These are phyloP conservation scores for Epinephelus coioides DNA, from an alignment of 2,797 vertebrate species.

Conservation along the genomic window DNA sequence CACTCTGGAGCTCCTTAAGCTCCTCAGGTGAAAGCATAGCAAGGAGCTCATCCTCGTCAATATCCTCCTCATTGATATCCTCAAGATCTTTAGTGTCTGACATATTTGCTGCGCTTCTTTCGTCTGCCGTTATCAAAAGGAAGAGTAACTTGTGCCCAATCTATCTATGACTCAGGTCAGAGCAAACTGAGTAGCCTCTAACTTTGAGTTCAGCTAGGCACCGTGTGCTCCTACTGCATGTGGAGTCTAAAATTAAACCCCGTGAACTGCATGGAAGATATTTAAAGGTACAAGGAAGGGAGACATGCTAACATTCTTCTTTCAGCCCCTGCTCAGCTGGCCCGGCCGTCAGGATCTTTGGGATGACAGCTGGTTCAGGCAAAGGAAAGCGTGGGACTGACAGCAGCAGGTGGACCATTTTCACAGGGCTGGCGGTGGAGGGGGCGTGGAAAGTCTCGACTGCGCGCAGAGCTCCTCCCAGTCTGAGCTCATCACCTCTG, in stretches of 20 bases:
- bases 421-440: constrained; percentile 27
- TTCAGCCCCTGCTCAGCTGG: constrained; percentile 84
- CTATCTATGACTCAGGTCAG: constrained; percentile 25
- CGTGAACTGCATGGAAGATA: constrained; percentile 85
- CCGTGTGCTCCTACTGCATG: constrained; percentile 66
- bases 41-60: constrained; percentile 96
- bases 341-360: constrained; percentile 72
- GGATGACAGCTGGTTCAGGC: constrained; percentile 80
- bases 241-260: constrained; percentile 85
- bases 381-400: constrained; percentile 73
- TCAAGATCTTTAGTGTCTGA: constrained; percentile 75
- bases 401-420: constrained; percentile 82
- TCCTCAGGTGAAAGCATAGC: constrained; percentile 95
- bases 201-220: constrained; percentile 55
- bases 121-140: constrained; percentile 19
- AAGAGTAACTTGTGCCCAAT: constrained; percentile 20
- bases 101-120: constrained; percentile 69
- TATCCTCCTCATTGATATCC: constrained; percentile 88
- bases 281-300: constrained; percentile 82
- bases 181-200: constrained; percentile 61
- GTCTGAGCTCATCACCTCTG: constrained; percentile 55
- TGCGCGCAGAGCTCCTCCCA: constrained; percentile 47
- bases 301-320: constrained; percentile 83
- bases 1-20: constrained; percentile 93
- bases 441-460: constrained; percentile 14